phyloP scores from a whole-genome alignment of 2,797 vertebrate species.

The Siniperca undulata region DNA sequence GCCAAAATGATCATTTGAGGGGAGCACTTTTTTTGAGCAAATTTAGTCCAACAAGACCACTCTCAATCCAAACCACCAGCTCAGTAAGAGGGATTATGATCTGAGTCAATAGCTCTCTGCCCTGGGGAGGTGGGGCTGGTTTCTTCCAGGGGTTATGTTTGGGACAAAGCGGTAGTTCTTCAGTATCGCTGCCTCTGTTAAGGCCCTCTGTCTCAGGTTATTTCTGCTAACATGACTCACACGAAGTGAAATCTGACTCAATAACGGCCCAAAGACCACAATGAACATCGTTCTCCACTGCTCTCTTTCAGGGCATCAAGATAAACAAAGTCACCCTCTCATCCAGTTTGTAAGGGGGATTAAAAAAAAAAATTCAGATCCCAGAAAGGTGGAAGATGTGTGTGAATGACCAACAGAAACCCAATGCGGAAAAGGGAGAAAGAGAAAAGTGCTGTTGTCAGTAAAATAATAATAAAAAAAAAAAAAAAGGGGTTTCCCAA shows the following conservation, averaged over 20 bases:
- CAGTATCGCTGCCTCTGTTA: slow-evolving; percentile 60
- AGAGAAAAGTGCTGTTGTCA: background rate
- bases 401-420: background rate
- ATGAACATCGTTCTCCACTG: slow-evolving; percentile 55
- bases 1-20: slow-evolving; percentile 21
- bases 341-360: slow-evolving; percentile 33
- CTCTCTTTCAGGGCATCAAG: slow-evolving; percentile 52
- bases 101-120: slow-evolving; percentile 54
- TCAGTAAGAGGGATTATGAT: slow-evolving; percentile 48
- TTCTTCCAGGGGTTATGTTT: slow-evolving; percentile 43
- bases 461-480: too few relatives aligned
- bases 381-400: background rate
- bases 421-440: background rate
- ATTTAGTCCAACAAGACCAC: slow-evolving; percentile 20
- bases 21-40: slow-evolving; percentile 18
- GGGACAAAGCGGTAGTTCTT: slow-evolving; percentile 75
- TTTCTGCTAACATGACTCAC: slow-evolving; percentile 75
- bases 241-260: slow-evolving; percentile 69
- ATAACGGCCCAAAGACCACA: slow-evolving; percentile 57
- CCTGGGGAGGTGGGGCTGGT: slow-evolving; percentile 47
- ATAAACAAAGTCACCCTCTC: slow-evolving; percentile 57
- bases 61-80: slow-evolving; percentile 23
- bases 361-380: slow-evolving; percentile 16
- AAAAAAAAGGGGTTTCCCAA: background rate
- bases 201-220: slow-evolving; percentile 71